Conservation (phyloP, 2,888 invertebrate species). For the Oxystoma pomonae region DNA sequence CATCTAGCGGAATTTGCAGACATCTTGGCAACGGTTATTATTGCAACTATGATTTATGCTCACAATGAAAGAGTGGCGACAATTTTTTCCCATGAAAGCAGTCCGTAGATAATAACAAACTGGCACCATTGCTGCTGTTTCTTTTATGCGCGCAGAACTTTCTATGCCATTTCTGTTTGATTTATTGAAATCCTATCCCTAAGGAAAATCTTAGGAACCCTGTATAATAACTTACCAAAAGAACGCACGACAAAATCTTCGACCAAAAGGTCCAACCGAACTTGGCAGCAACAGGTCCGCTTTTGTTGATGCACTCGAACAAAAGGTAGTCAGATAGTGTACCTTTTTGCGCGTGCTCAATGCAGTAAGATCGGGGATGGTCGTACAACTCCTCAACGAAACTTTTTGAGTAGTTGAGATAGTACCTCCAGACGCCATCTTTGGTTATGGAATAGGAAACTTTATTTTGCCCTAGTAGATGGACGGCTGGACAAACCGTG, state of each 20-base stretch:
- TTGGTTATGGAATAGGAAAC: conserved; percentile 25
- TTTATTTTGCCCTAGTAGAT: conserved; percentile 13
- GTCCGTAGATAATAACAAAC: no score
- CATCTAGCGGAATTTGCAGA: no score
- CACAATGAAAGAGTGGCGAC: no score
- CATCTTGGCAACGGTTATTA: no score
- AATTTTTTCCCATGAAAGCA: no score
- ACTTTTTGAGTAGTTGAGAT: conserved; percentile 6
- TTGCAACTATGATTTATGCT: no score
- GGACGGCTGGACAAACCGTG: conserved; percentile 18
- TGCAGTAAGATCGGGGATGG: conserved; percentile 26
- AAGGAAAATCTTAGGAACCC: no score
- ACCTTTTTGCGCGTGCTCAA: conserved; percentile 27
- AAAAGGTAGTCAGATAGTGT: conserved; percentile 19
- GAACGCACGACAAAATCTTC: conserved; percentile 31
- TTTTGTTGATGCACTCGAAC: conserved; percentile 23
- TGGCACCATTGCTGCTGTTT: no score
- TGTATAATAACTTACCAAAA: conserved; percentile 21
- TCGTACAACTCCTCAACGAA: conserved; percentile 17
- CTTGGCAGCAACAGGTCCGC: conserved; percentile 21
- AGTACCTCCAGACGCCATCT: conserved; percentile 24
- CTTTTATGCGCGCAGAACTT: no score
- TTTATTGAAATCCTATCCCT: no score
- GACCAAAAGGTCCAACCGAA: conserved; percentile 30
- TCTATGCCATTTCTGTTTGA: no score